Percentiles rank a stretch among this genome's conserved stretches.
Evolutionary conservation across 2,888 invertebrate species (phyloP).

Genomic region (Leucophora obtusa): DNA sequence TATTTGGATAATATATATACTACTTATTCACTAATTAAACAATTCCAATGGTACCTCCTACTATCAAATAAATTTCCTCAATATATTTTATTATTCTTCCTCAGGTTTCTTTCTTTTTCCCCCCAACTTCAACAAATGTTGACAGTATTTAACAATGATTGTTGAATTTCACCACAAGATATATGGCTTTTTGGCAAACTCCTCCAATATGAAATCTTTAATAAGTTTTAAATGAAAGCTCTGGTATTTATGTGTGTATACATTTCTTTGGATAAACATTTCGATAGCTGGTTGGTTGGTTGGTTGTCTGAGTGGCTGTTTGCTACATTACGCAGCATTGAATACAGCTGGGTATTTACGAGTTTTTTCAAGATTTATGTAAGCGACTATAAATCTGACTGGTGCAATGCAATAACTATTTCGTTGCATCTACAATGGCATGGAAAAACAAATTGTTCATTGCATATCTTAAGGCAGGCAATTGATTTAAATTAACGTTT

Average conservation of each 20-base stretch:
- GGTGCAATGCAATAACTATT: slow-evolving; percentile 10
- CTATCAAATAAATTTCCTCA: background rate
- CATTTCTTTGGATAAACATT: too few relatives aligned
- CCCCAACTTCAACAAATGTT: slow-evolving; percentile 11
- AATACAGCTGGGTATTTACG: slow-evolving; percentile 5
- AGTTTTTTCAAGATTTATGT: slow-evolving; percentile 28
- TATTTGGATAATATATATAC: background rate
- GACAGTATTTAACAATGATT: slow-evolving; percentile 29
- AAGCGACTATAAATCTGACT: slow-evolving; percentile 31
- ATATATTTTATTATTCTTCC: too few relatives aligned
- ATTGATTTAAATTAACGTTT: slow-evolving; percentile 40
- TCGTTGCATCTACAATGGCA: too few relatives aligned
- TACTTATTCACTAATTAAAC: background rate
- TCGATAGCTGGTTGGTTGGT: background rate
- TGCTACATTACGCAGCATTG: background rate
- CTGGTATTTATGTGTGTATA: too few relatives aligned
- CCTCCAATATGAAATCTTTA: slow-evolving; percentile 37
- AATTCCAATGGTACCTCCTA: background rate
- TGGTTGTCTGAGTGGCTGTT: background rate
- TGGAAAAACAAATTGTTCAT: too few relatives aligned
- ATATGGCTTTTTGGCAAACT: slow-evolving; percentile 39
- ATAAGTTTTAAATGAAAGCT: slow-evolving; percentile 13
- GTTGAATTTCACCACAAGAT: slow-evolving; percentile 26
- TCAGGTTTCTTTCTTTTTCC: background rate
- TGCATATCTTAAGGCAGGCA: slow-evolving; percentile 15